Evolutionary conservation across 1,140 invertebrate species (phyloP).

Genomic region (Macrocentrus cingulum): DNA sequence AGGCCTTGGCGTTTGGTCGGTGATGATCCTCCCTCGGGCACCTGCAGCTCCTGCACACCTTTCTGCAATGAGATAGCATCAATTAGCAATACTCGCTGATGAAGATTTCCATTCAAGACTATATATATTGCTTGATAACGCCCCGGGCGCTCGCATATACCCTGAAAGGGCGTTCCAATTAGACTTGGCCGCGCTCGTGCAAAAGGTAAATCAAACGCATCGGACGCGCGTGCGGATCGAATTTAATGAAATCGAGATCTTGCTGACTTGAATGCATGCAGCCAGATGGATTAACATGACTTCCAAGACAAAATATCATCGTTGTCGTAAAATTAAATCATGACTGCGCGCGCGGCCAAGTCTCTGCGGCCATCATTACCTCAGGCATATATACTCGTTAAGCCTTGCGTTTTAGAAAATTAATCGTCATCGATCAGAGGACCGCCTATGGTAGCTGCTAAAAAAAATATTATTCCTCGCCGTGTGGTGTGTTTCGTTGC

Average conservation of each 20-base stretch:
- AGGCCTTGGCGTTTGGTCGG: slow-evolving; percentile 42
- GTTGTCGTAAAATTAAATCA: slow-evolving; percentile 42
- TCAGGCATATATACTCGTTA: slow-evolving; percentile 18
- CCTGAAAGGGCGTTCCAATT: not conserved
- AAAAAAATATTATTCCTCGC: too few species aligned
- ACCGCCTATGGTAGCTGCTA: slow-evolving; percentile 2
- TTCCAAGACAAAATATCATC: slow-evolving; percentile 2
- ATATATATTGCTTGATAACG: not conserved
- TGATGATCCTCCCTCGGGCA: slow-evolving; percentile 69
- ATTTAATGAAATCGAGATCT: slow-evolving; percentile 32
- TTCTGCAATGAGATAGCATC: slow-evolving; percentile 57
- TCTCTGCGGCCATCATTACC: not conserved
- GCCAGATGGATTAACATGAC: not conserved
- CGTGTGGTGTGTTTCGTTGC: not conserved
- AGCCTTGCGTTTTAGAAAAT: slow-evolving; percentile 10
- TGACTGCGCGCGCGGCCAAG: slow-evolving; percentile 15
- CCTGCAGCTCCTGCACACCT: slow-evolving; percentile 73
- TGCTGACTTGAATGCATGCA: not conserved
- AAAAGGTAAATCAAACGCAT: slow-evolving; percentile 13
- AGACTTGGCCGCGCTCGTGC: not conserved
- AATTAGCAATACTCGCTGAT: not conserved
- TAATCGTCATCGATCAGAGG: slow-evolving; percentile 9
- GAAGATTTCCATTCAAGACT: not conserved
- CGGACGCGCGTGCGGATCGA: slow-evolving; percentile 22
- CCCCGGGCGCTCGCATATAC: not conserved